phyloP scores from a whole-genome alignment of 2,888 invertebrate species.

The Lasioglossum oenotherae region DNA sequence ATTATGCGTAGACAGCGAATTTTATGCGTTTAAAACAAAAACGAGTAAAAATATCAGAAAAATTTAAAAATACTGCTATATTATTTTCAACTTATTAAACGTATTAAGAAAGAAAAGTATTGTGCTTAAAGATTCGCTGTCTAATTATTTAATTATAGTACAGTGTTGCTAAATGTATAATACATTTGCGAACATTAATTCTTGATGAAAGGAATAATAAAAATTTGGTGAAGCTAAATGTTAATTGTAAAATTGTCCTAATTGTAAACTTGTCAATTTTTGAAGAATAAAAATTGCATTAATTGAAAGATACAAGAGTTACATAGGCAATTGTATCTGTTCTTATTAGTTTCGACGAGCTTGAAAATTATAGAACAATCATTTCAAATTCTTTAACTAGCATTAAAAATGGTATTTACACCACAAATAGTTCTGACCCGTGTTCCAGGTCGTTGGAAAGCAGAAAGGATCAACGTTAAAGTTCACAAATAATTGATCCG shows the following conservation, averaged over 20 bases:
- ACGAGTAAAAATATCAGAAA: no score
- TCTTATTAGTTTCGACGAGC: neutral
- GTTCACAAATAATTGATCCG: slow-evolving; percentile 10
- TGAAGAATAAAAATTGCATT: neutral
- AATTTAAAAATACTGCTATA: no score
- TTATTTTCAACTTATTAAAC: no score
- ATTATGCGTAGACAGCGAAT: neutral
- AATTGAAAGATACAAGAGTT: neutral
- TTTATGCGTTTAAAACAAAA: no score
- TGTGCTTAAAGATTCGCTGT: no score
- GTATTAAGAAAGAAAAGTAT: no score
- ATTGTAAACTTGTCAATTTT: no score
- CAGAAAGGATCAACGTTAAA: slow-evolving; percentile 1
- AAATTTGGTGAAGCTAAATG: neutral
- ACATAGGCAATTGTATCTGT: neutral
- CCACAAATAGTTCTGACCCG: neutral
- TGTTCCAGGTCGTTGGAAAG: neutral
- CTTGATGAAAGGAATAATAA: neutral
- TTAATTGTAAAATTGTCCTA: no score
- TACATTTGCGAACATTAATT: neutral
- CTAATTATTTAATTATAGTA: no score
- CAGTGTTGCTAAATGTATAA: neutral
- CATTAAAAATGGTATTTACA: no score
- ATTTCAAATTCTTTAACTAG: neutral
- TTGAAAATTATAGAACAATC: neutral